Percentiles rank a stretch among this genome's conserved stretches.
These are phyloP conservation scores for Eupeodes latifasciatus DNA, from an alignment of 2,888 invertebrate genomes.

Conservation along the genomic window DNA sequence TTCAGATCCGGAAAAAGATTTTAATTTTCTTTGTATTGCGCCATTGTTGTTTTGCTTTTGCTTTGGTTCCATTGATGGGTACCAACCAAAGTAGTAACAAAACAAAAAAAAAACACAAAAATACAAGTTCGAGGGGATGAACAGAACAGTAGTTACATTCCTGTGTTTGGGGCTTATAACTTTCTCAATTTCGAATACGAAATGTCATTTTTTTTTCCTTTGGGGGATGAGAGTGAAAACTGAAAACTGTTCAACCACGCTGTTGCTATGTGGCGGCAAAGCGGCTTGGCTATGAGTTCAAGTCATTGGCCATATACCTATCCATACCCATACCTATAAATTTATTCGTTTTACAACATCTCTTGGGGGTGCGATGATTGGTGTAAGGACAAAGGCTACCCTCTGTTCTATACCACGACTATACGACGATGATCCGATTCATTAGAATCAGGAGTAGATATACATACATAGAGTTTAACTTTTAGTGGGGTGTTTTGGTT, in stretches of 20 bases:
- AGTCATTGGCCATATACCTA: not conserved
- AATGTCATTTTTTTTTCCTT: constrained; percentile 63
- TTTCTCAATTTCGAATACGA: constrained; percentile 72
- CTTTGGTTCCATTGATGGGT: not conserved
- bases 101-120: not conserved
- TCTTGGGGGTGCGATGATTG: constrained; percentile 22
- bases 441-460: not conserved
- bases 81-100: too few species aligned
- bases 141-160: constrained; percentile 15
- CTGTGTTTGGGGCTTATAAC: constrained; percentile 68
- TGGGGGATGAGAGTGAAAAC: constrained; percentile 24
- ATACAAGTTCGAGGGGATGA: constrained; percentile 8
- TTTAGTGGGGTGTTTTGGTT: constrained; percentile 52
- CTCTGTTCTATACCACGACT: not conserved
- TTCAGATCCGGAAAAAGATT: constrained; percentile 25
- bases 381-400: constrained; percentile 30
- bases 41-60: constrained; percentile 41
- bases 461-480: constrained; percentile 11
- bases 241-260: constrained; percentile 60
- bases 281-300: constrained; percentile 19
- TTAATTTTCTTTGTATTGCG: constrained; percentile 29
- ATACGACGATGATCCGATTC: not conserved
- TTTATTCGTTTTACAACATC: constrained; percentile 55
- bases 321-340: constrained; percentile 46
- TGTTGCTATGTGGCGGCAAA: constrained; percentile 60